These are phyloP conservation scores for Hipposideros armiger DNA, from an alignment of 2,113 vertebrate genomes.

Conservation along the genomic window DNA sequence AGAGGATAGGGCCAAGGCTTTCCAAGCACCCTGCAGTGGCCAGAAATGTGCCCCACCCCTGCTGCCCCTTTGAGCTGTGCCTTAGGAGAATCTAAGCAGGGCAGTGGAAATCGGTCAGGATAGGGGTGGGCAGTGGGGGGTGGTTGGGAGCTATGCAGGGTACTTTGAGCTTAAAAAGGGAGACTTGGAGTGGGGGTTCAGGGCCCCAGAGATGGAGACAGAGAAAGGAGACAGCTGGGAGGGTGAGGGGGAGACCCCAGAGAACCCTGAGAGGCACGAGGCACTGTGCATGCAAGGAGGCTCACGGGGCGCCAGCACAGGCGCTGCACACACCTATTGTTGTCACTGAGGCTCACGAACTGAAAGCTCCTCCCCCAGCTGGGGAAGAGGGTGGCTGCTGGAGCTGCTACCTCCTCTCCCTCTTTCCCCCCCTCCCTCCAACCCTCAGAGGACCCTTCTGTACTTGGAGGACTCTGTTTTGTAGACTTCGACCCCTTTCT, in stretches of 20 bases:
- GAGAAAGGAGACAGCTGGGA: not conserved
- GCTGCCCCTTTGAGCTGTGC: not conserved
- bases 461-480: not conserved
- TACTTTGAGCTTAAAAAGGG: not conserved
- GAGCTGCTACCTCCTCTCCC: slow-evolving; percentile 8
- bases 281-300: not conserved
- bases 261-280: not conserved
- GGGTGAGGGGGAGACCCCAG: not conserved
- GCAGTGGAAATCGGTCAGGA: not conserved
- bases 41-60: not conserved
- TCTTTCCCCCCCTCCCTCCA: not conserved
- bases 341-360: not conserved
- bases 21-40: not conserved
- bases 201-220: not conserved
- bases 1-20: not conserved
- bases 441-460: not conserved
- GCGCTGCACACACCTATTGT: not conserved
- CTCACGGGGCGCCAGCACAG: not conserved
- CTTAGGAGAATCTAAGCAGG: not conserved
- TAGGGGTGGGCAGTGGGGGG: not conserved
- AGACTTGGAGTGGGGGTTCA: not conserved
- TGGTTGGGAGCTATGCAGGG: not conserved
- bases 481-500: not conserved
- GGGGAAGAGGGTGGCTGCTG: not conserved
- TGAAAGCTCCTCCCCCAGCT: not conserved